A percentile compares a stretch with the other conserved stretches of the same genome.
phyloP scores from a whole-genome alignment of 37 sponge, comb jelly and placozoan genomes.

The Ephydatia muelleri region DNA sequence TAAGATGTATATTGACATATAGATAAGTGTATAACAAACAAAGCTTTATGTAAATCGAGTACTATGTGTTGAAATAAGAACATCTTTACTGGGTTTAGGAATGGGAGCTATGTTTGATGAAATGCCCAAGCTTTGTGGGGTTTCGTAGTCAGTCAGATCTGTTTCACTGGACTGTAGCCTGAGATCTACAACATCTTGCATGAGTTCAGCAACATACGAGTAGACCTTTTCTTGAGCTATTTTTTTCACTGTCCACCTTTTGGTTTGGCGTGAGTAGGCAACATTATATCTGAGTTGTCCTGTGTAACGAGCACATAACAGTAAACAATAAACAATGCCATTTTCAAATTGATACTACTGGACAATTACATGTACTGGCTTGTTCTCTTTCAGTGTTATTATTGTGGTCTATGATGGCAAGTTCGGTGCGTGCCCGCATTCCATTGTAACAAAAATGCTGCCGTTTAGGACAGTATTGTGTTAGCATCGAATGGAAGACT shows the following conservation, averaged over 20 bases:
- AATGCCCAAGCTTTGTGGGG: neutral
- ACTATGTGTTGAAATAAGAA: conserved; percentile 2
- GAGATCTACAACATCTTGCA: conserved; percentile 2
- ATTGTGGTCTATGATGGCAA: conserved; percentile 35
- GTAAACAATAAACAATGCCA: too few relatives aligned
- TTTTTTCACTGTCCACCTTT: neutral
- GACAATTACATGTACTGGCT: neutral
- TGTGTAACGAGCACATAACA: too few relatives aligned
- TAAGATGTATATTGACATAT: too few relatives aligned
- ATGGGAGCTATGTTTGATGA: conserved; percentile 4
- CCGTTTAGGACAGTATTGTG: conserved; percentile 30
- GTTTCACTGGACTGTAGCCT: too few relatives aligned
- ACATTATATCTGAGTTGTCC: neutral
- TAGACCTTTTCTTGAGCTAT: neutral
- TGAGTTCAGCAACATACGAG: neutral
- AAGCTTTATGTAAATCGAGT: conserved; percentile 2
- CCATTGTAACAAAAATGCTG: conserved; percentile 35
- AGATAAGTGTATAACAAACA: too few relatives aligned
- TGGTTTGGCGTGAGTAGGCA: neutral
- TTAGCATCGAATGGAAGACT: too few relatives aligned
- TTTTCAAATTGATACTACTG: too few relatives aligned
- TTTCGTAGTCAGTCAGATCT: too few relatives aligned
- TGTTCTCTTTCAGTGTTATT: conserved; percentile 7
- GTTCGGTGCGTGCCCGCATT: conserved; percentile 11
- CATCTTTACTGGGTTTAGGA: conserved; percentile 2